Evolutionary conservation across 2,113 vertebrate genomes (phyloP).

Genomic region (Rhinolophus sinicus): DNA sequence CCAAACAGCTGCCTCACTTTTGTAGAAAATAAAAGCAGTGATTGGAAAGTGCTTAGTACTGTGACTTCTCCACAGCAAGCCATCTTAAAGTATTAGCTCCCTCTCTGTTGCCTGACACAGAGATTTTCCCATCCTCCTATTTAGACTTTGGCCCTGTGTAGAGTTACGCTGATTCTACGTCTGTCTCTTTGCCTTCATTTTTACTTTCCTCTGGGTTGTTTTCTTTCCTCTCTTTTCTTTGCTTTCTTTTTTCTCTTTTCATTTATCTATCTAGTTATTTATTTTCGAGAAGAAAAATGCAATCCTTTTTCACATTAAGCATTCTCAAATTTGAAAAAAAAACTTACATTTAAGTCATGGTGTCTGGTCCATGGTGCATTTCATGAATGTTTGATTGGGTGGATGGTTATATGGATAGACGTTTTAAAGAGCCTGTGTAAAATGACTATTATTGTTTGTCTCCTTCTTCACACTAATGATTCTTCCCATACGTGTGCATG

Average conservation of each 20-base stretch:
- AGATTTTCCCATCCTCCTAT: neutral
- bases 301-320: neutral
- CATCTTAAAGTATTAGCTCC: neutral
- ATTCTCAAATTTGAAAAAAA: neutral
- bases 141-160: neutral
- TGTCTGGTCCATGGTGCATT: neutral
- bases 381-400: neutral
- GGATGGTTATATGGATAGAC: neutral
- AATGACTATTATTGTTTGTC: neutral
- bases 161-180: neutral
- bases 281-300: neutral
- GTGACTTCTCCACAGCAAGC: neutral
- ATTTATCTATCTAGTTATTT: neutral
- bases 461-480: neutral
- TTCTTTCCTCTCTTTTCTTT: neutral
- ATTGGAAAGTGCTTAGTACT: neutral
- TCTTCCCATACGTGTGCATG: neutral
- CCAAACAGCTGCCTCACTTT: neutral
- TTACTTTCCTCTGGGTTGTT: neutral
- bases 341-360: neutral
- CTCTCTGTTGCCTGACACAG: neutral
- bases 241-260: neutral
- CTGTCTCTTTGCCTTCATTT: neutral
- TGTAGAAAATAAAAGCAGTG: neutral
- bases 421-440: neutral